phyloP scores from a whole-genome alignment of 2,797 vertebrate species.

The Rousettus madagascariensis region DNA sequence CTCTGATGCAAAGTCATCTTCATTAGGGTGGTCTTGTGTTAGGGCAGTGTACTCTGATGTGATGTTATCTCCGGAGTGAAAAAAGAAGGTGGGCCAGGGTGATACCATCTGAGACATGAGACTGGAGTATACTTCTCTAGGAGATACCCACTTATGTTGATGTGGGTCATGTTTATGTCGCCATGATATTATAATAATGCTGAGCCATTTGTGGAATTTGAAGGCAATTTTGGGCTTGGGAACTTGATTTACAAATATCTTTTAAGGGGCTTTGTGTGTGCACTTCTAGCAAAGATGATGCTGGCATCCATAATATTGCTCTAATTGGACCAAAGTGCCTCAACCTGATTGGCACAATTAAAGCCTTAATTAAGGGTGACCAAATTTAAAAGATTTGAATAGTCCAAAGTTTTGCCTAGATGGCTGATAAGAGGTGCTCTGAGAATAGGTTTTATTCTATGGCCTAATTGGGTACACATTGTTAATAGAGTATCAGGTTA shows the following conservation, averaged over 20 bases:
- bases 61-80: not conserved
- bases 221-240: not conserved
- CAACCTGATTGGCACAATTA: not conserved
- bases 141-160: not conserved
- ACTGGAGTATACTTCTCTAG: not conserved
- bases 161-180: not conserved
- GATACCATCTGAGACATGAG: not conserved
- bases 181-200: not conserved
- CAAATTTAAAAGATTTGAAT: not conserved
- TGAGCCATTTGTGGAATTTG: not conserved
- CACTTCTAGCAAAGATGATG: not conserved
- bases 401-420: not conserved
- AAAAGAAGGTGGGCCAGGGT: too few species aligned
- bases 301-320: not conserved
- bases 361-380: not conserved
- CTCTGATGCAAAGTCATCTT: not conserved
- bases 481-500: not conserved
- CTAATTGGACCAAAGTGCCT: not conserved
- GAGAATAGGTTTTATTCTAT: not conserved
- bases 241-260: not conserved
- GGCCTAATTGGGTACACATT: not conserved
- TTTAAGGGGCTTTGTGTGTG: not conserved
- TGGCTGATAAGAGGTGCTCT: not conserved
- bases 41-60: not conserved
- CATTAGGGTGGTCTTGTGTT: fast-evolving